phyloP scores from a whole-genome alignment of 2,797 vertebrate genomes.

The Periparus ater region DNA sequence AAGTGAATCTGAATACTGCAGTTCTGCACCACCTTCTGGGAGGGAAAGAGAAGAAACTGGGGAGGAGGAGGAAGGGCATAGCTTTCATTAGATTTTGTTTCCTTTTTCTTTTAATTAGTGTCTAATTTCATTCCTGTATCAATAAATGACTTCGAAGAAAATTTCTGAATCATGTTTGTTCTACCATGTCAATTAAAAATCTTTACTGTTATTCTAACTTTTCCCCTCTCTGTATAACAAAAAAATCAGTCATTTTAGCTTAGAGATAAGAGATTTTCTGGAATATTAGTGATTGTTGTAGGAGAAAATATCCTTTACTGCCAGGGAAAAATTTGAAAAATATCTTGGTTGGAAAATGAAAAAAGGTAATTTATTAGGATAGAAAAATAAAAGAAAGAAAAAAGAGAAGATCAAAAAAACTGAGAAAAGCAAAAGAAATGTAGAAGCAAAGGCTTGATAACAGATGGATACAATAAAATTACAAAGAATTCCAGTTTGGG shows the following conservation, averaged over 20 bases:
- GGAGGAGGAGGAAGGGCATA: background rate
- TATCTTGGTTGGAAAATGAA: background rate
- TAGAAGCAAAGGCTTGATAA: background rate
- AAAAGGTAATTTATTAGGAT: background rate
- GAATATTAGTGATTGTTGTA: background rate
- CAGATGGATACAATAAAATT: background rate
- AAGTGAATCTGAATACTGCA: background rate
- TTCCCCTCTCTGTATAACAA: background rate
- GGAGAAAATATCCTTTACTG: background rate
- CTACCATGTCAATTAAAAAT: background rate
- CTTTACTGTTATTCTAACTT: background rate
- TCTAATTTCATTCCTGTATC: background rate
- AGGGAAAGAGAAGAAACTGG: background rate
- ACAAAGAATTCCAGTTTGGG: background rate
- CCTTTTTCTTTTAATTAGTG: background rate
- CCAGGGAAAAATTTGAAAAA: background rate
- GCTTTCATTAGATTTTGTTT: background rate
- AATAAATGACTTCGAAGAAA: background rate
- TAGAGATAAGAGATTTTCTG: background rate
- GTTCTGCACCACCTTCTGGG: background rate
- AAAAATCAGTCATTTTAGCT: background rate
- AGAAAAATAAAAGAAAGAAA: background rate
- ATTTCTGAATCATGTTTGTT: background rate
- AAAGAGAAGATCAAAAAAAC: background rate
- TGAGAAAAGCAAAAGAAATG: background rate